Evolutionary conservation across 2,888 invertebrate species (phyloP).

Genomic region (Pedicia rivosa): DNA sequence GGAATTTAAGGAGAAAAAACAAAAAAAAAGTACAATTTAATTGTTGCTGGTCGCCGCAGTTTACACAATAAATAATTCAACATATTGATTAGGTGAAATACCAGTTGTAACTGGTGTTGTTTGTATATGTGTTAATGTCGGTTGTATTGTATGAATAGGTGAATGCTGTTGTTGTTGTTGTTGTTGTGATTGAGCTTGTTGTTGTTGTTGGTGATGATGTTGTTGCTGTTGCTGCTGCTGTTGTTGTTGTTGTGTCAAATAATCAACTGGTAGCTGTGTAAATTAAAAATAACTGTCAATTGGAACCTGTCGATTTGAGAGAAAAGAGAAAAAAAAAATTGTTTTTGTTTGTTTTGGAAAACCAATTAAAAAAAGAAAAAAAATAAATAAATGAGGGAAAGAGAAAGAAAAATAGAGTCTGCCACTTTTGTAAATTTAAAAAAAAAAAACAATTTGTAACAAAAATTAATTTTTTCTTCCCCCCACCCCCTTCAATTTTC

Average conservation of each 20-base stretch:
- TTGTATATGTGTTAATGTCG: not conserved
- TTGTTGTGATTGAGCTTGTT: slow-evolving; percentile 7
- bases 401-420: no score
- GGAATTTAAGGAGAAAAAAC: no score
- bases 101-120: slow-evolving; percentile 1
- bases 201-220: slow-evolving; percentile 10
- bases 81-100: slow-evolving; percentile 3
- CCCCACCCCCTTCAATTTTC: no score
- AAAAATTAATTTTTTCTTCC: no score
- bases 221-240: slow-evolving; percentile 8
- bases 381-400: no score
- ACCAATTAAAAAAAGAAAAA: no score
- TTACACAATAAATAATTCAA: slow-evolving; percentile 6
- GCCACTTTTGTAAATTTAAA: no score
- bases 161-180: not conserved
- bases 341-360: no score
- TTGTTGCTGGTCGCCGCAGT: no score
- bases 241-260: slow-evolving; percentile 15
- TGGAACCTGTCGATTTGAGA: slow-evolving; percentile 8
- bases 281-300: slow-evolving; percentile 10
- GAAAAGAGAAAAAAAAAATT: no score
- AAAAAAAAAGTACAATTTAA: no score
- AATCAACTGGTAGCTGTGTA: slow-evolving; percentile 24
- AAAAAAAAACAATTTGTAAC: no score
- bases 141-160: not conserved